Evolutionary conservation across 2,113 vertebrate genomes (phyloP).

Genomic region (Platysternon megacephalum): DNA sequence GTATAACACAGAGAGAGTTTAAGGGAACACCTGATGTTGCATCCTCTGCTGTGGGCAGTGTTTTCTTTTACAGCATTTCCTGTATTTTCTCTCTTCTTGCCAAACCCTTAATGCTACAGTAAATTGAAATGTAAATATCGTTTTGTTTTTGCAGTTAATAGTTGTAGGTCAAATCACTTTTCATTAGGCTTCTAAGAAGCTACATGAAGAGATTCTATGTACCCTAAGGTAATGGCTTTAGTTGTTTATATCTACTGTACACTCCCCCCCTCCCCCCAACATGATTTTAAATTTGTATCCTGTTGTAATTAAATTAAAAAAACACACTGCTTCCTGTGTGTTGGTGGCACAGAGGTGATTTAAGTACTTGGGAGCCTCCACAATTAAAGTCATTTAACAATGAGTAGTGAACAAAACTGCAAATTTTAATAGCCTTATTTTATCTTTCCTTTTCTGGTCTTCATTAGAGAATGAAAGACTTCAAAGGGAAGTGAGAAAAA

Average conservation of each 20-base stretch:
- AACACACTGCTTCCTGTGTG: conserved; percentile 60
- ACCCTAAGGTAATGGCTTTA: conserved; percentile 64
- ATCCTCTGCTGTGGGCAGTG: conserved; percentile 41
- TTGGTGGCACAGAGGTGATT: conserved; percentile 68
- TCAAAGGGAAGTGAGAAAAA: conserved; percentile 25
- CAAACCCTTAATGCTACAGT: conserved; percentile 33
- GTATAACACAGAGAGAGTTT: background rate
- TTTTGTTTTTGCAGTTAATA: conserved; percentile 52
- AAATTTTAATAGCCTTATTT: conserved; percentile 63
- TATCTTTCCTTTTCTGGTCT: conserved; percentile 62
- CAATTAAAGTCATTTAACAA: conserved; percentile 66
- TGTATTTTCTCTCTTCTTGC: conserved; percentile 26
- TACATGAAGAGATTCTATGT: conserved; percentile 36
- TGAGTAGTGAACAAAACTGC: conserved; percentile 50
- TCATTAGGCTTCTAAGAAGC: conserved; percentile 64
- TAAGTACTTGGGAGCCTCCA: conserved; percentile 48
- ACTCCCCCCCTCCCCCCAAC: conserved; percentile 12
- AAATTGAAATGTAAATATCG: conserved; percentile 67
- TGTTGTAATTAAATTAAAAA: conserved; percentile 64
- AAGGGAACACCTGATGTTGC: background rate
- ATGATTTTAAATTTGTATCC: conserved; percentile 62
- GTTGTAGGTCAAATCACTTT: conserved; percentile 68
- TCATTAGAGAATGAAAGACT: conserved; percentile 60
- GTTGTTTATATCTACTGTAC: conserved; percentile 68
- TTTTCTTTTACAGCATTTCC: conserved; percentile 10